phyloP scores from a whole-genome alignment of 1,140 invertebrate species.

The Ceratitis capitata region DNA sequence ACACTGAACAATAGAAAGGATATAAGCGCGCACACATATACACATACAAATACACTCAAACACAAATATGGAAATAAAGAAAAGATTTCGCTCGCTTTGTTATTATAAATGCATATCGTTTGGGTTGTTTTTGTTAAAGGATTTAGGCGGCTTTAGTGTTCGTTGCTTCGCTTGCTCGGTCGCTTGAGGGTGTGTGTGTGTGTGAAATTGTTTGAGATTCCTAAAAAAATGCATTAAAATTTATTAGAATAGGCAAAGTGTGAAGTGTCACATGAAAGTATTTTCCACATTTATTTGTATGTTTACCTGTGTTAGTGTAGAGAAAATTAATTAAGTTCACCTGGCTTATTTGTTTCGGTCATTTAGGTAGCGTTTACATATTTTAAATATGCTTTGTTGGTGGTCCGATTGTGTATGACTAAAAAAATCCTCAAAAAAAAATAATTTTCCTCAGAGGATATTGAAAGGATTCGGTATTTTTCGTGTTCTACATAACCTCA shows the following conservation, averaged over 20 bases:
- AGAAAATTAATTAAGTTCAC: not conserved
- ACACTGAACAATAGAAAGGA: conserved; percentile 21
- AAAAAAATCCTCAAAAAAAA: too few species aligned
- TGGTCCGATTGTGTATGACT: not conserved
- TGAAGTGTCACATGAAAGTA: not conserved
- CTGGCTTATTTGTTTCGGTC: too few species aligned
- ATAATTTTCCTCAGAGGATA: too few species aligned
- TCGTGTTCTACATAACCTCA: not conserved
- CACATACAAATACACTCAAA: not conserved
- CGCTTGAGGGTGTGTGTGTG: not conserved
- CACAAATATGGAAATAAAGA: not conserved
- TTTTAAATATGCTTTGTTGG: too few species aligned
- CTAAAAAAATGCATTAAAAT: not conserved
- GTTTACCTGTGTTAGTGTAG: not conserved
- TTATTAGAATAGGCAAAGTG: not conserved
- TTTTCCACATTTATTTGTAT: not conserved
- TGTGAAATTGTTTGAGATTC: not conserved
- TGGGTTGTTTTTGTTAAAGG: conserved; percentile 25
- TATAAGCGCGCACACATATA: not conserved
- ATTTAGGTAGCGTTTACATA: too few species aligned
- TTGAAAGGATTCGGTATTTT: too few species aligned
- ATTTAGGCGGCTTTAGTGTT: not conserved
- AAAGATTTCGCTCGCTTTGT: conserved; percentile 17
- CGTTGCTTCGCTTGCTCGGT: not conserved
- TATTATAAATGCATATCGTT: conserved; percentile 15